phyloP scores from a whole-genome alignment of 2,888 invertebrate genomes.

The Campoplex capitator region DNA sequence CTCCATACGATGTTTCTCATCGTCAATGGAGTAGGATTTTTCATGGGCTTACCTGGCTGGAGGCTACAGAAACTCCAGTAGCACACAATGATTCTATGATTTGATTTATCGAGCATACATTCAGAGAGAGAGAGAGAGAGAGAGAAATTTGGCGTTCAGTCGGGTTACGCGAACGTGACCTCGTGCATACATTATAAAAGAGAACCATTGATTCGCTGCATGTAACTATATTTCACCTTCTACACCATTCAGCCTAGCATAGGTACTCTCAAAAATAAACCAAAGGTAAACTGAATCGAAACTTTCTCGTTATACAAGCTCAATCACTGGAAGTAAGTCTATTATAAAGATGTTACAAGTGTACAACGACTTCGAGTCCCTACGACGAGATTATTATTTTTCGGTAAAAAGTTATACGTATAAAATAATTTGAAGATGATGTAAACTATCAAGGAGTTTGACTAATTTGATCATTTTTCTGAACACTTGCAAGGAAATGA shows the following conservation, averaged over 20 bases:
- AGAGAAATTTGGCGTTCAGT: constrained; percentile 39
- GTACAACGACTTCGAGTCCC: not conserved
- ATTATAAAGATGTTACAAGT: constrained; percentile 33
- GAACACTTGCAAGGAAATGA: not conserved
- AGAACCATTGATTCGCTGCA: constrained; percentile 55
- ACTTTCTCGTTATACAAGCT: constrained; percentile 37
- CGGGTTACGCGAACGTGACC: constrained; percentile 42
- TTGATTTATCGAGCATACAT: constrained; percentile 80
- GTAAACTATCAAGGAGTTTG: not conserved
- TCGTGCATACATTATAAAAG: constrained; percentile 65
- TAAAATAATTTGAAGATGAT: not conserved
- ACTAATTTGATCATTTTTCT: not conserved
- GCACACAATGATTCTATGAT: constrained; percentile 81
- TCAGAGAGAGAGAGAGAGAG: constrained; percentile 9
- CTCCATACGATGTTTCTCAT: constrained; percentile 66
- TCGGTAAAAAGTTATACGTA: not conserved
- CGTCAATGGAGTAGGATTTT: constrained; percentile 61
- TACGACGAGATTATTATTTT: not conserved
- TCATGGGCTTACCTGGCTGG: constrained; percentile 65
- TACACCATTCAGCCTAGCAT: not conserved
- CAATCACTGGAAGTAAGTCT: constrained; percentile 38
- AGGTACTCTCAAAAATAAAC: constrained; percentile 17
- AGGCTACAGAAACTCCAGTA: constrained; percentile 53
- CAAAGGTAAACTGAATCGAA: constrained; percentile 40
- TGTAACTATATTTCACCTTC: constrained; percentile 27